Percentiles rank a stretch among this genome's conserved stretches.
These are phyloP conservation scores for Perizoma flavofasciatum DNA, from an alignment of 2,888 invertebrate species.

Conservation along the genomic window DNA sequence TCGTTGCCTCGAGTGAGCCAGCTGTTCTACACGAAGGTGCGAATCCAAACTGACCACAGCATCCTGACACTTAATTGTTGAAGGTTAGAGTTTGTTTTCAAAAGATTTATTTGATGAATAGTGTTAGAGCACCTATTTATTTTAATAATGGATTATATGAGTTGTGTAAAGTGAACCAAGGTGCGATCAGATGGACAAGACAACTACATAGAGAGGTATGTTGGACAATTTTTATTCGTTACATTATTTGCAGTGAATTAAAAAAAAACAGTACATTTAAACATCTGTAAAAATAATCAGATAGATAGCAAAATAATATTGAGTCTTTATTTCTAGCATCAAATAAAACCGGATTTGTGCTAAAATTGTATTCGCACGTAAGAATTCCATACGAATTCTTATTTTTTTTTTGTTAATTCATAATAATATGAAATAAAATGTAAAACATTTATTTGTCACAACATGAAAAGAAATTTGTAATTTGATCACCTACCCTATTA, in stretches of 20 bases:
- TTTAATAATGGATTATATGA: constrained; percentile 45
- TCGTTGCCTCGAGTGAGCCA: not conserved
- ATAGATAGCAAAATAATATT: too few species aligned
- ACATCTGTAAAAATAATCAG: too few species aligned
- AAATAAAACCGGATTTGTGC: too few species aligned
- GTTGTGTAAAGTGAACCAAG: constrained; percentile 55
- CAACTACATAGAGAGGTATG: constrained; percentile 49
- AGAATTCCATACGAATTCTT: too few species aligned
- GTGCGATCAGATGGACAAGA: constrained; percentile 69
- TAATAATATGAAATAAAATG: too few species aligned
- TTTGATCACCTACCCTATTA: too few species aligned
- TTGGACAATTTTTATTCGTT: not conserved
- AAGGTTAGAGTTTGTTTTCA: constrained; percentile 25
- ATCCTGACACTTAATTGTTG: constrained; percentile 21
- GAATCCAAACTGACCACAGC: constrained; percentile 26
- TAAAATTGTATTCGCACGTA: too few species aligned
- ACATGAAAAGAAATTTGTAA: too few species aligned
- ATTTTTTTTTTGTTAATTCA: too few species aligned
- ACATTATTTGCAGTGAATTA: too few species aligned
- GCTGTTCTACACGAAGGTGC: constrained; percentile 5
- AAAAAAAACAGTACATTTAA: not conserved
- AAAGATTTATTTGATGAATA: constrained; percentile 24
- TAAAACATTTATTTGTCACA: too few species aligned
- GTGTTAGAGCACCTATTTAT: constrained; percentile 39
- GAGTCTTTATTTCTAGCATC: too few species aligned